phyloP scores from a whole-genome alignment of 2,888 invertebrate genomes.

The Linhomoeus sp. region DNA sequence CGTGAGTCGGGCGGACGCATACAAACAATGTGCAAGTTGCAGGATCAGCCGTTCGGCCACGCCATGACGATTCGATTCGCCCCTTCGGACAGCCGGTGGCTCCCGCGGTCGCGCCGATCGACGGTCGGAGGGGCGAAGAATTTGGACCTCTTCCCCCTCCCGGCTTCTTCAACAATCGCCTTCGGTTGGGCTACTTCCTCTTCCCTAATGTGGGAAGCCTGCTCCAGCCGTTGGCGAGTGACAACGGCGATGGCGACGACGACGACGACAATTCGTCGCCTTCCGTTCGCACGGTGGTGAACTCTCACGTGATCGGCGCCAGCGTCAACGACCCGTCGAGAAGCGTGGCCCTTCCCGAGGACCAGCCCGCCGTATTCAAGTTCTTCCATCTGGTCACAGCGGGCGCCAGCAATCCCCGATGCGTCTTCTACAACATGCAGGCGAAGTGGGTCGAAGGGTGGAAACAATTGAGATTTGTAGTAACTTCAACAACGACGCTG shows the following conservation, averaged over 20 bases:
- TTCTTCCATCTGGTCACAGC: slow-evolving; percentile 16
- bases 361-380: slow-evolving; percentile 14
- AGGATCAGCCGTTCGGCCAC: not conserved
- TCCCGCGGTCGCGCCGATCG: too few relatives aligned
- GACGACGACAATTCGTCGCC: slow-evolving; percentile 1
- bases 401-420: slow-evolving; percentile 17
- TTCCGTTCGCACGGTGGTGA: not conserved
- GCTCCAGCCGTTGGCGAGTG: not conserved
- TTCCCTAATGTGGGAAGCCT: not conserved
- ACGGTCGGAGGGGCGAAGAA: too few relatives aligned
- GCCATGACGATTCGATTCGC: not conserved
- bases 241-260: not conserved
- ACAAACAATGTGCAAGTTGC: too few relatives aligned
- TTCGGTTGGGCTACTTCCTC: not conserved
- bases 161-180: too few relatives aligned
- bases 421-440: slow-evolving; percentile 20
- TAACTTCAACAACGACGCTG: too few relatives aligned
- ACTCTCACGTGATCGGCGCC: slow-evolving; percentile 1
- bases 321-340: not conserved
- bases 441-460: slow-evolving; percentile 5
- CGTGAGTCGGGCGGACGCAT: too few relatives aligned
- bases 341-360: slow-evolving; percentile 8
- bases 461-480: too few relatives aligned
- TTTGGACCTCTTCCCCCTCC: too few relatives aligned
- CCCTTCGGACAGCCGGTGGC: too few relatives aligned